Percentiles rank a stretch among this genome's conserved stretches.
These are phyloP conservation scores for Malacoraja senta DNA, from an alignment of 2,797 vertebrate species.

Conservation along the genomic window DNA sequence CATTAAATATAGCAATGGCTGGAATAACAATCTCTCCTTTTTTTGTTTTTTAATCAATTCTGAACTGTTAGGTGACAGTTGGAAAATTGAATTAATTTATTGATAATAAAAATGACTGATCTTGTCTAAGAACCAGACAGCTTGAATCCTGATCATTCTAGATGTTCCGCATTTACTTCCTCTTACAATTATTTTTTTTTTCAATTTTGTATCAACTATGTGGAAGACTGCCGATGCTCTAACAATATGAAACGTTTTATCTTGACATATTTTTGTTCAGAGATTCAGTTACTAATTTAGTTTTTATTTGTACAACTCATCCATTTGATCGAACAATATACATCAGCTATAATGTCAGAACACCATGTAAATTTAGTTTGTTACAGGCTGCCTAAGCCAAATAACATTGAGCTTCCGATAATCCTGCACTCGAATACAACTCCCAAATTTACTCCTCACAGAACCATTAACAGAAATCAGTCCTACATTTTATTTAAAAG, in stretches of 20 bases:
- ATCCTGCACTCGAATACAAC: neutral
- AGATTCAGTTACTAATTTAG: neutral
- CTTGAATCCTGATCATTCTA: neutral
- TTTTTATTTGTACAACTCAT: neutral
- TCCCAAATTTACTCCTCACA: neutral
- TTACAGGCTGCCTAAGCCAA: neutral
- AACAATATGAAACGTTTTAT: neutral
- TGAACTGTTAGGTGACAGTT: neutral
- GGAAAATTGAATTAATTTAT: constrained; percentile 13
- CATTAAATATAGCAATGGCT: constrained; percentile 46
- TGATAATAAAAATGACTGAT: neutral
- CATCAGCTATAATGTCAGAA: neutral
- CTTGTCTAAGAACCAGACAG: neutral
- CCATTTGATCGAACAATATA: neutral
- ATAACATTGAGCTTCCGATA: neutral
- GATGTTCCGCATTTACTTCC: neutral
- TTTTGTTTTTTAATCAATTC: constrained; percentile 44
- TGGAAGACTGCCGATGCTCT: neutral
- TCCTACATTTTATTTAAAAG: neutral
- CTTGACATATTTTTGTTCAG: neutral
- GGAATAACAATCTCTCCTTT: constrained; percentile 62
- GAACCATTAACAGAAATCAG: neutral
- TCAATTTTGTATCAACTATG: neutral
- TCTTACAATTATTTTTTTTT: neutral
- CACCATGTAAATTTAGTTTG: neutral